Conservation (phyloP, 2,797 vertebrate species). For the Pseudochirops cupreus region DNA sequence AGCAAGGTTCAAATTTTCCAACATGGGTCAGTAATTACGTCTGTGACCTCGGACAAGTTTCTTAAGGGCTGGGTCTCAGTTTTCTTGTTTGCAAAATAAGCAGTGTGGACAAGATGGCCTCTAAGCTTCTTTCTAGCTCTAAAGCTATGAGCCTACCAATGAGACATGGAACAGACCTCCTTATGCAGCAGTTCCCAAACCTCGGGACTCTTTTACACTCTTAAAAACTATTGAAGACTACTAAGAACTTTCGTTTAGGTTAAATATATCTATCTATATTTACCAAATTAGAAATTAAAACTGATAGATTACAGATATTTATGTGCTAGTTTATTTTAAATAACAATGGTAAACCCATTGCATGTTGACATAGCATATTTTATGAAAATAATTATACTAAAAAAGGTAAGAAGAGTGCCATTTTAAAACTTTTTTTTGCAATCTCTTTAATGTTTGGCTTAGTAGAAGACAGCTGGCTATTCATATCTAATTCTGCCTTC, state of each 20-base stretch:
- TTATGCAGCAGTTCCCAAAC: neutral
- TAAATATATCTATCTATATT: neutral
- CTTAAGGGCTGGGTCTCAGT: neutral
- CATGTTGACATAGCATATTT: neutral
- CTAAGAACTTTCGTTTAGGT: neutral
- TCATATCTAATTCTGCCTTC: neutral
- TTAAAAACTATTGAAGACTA: neutral
- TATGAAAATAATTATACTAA: neutral
- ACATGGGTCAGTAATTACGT: neutral
- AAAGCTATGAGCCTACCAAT: neutral
- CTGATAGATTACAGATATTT: neutral
- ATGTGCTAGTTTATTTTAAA: neutral
- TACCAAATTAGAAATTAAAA: neutral
- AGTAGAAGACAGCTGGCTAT: neutral
- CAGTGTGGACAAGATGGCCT: neutral
- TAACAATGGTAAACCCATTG: neutral
- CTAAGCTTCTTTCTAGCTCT: neutral
- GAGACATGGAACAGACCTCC: neutral
- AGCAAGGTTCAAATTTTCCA: conserved; percentile 25
- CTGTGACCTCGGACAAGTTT: neutral
- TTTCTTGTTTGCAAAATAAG: conserved; percentile 12
- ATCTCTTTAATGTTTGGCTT: neutral
- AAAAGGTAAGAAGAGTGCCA: neutral
- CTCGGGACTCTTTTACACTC: neutral
- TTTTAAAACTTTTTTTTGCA: neutral